phyloP scores from a whole-genome alignment of 1,140 invertebrate genomes.

The Aphaenogaster rudis region DNA sequence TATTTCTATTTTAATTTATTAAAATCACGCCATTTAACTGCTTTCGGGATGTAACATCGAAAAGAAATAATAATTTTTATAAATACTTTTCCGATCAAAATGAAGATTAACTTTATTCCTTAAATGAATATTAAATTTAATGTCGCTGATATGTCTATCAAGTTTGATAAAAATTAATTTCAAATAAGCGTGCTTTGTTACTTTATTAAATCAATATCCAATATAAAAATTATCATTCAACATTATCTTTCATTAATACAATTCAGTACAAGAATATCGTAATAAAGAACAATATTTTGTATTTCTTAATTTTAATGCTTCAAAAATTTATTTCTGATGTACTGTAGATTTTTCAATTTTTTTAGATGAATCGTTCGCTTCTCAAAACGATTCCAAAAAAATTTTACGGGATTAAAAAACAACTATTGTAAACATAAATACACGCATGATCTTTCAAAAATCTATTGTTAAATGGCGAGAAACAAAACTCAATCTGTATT shows the following conservation, averaged over 20 bases:
- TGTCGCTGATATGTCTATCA: neutral
- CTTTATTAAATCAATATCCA: neutral
- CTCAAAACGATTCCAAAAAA: neutral
- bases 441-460: neutral
- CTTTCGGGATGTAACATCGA: neutral
- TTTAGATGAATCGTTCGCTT: neutral
- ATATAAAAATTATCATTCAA: conserved; percentile 19
- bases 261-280: neutral
- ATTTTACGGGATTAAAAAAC: neutral
- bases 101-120: neutral
- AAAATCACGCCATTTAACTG: neutral
- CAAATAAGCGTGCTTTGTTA: neutral
- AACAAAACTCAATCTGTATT: neutral
- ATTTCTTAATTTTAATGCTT: neutral
- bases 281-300: neutral
- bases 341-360: neutral
- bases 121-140: conserved; percentile 3
- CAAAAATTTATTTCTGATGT: neutral
- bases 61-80: conserved; percentile 5
- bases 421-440: neutral
- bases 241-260: neutral
- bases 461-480: neutral
- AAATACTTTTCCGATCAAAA: neutral
- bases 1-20: neutral
- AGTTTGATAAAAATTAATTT: conserved; percentile 4